Base-by-base conservation (phyloP, 2,797 vertebrate species). In the Macropus fuliginosus region DNA sequence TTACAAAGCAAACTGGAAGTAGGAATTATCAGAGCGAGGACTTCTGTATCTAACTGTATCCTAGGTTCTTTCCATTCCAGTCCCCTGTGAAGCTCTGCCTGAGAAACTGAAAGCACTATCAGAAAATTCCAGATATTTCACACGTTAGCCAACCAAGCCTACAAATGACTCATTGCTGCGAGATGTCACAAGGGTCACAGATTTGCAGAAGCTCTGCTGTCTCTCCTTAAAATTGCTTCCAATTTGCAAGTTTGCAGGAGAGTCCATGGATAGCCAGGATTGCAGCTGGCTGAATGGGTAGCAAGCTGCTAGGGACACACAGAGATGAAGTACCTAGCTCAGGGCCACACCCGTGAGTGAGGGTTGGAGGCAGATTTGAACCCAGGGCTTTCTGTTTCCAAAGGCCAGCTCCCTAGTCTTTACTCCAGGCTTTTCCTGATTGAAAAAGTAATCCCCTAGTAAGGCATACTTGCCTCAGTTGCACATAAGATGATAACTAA, bases 131-230 rank as follows among this genome's bases (percentile, higher is more conserved):
- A 50, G 24, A 24, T 13, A 54, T 54, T 14, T 55, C n/a, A 94
- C 12, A 27, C 92, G 56, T 46, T 95, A 24, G 13, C 54, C 1
- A 81, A 50, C 56, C 56, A 92, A 24, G 94, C 0, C 93, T 92
- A 28, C 50, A 34, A 13, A 27, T 54, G 54, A 57, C 40, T 91
- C 54, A 21, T 40, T 74, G 91, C 56, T 92, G 59, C 28, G 74
- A 46, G 74, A 40, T 56, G 0, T 40, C 21, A 46, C 21, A 8
- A 81, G 21, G 29, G 24, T n/a, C 29, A 55, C 12, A 31, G 14
- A 81, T 21, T 28, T 57, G 55, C 29, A 28, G 34, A 93, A 62
- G 66, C 91, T 87, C 89, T 59, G n/a, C 93, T 96, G 62, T 87
- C 54, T 52, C 57, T 89, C 95, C 59, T n/a, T 91, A 56, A 50